Base-by-base conservation (phyloP, 2,797 vertebrate species). In the Sternarchorhynchus goeldii region DNA sequence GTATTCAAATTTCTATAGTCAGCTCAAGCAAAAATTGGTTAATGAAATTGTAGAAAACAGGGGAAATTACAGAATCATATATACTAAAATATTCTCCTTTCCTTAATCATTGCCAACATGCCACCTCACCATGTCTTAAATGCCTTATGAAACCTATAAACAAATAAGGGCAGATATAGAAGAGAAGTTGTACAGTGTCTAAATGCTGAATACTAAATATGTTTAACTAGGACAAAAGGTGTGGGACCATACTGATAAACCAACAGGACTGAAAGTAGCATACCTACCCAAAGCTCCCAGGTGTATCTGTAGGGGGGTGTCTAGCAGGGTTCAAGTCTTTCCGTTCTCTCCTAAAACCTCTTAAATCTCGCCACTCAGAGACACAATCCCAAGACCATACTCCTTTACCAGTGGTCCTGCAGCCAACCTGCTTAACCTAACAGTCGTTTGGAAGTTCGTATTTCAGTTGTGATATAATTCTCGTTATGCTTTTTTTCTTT, bases 181-280 rank as follows among this genome's bases (percentile, higher is more conserved):
- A 10, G 41, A 8, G 10, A 45, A 45, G 41, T 45, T 45, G 10
- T 45, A 45, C 10, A 36, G 4, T 36, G 6, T 4, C 4, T 36
- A 36, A 36, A 36, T 4, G 6, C 34, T 36, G 3, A 36, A 36
- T 41, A 31, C 41, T 25, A 31, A 25, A 29, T 41, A 63, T 57
- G n/a, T 39, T 73, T 81, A 82, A 85, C 78, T 73, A 66, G 83
- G 69, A 64, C 82, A 29, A 70, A 64, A n/a, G 34, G 56, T 67
- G 10, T 18, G 55, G 59, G 62, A 66, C 65, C 73, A 66, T 36
- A 4, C 4, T 36, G 75, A 81, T 76, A 87, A 87, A 92, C 87
- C 87, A 89, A 91, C 92, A 90, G 89, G 79, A 82, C 85, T 91
- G 89, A 92, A 88, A 87, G 85, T 87, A 84, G 69, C 79, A 89